Base-by-base conservation (phyloP, 2,888 invertebrate species). In the Sipunculus nudus region DNA sequence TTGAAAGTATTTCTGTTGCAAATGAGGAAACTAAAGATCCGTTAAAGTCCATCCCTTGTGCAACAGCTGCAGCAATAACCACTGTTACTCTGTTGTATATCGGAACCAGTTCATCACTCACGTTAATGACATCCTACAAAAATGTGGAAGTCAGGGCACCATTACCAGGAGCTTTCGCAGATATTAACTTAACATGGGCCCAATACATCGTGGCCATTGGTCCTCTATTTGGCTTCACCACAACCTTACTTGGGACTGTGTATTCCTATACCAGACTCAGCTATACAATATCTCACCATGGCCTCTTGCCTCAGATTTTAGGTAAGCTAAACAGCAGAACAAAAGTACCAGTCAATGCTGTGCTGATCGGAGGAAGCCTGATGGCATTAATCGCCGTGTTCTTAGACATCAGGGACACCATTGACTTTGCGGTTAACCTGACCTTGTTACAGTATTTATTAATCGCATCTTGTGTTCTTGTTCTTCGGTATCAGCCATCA, bases 1-100 rank as follows among this genome's bases (percentile, higher is more conserved):
- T 85, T 65, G 85, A 85, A 63, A 82, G 83, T 2, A 79, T 85
- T 25, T 81, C 84, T 0, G 76, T 81, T 3, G 81, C 84, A 4
- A 80, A 81, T 3, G 85, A 85, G 68, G 85, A 85, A 67, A 81
- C 83, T 0, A 69, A 65, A 61, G 73, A 79, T 45, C 84, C 84
- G 2, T 75, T 78, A 40, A 75, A 75, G 25, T 79, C 83, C 1
- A 80, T 85, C 43, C 84, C 84, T 1, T 65, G 80, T 3, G 82
- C 84, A 8, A 84, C 77, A 8, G 55, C 26, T 5, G 16, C 59
- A 26, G 68, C 78, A 3, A 28, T 68, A 25, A 10, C 29, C 8
- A 19, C 50, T 10, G 65, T 67, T 23, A 63, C 65, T 26, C 10
- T 63, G 10, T 59, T 68, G 10, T 68, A 68, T 43, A 41, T 63